A percentile compares a stretch with the other conserved stretches of the same genome.
phyloP scores from a whole-genome alignment of 2,888 invertebrate genomes.

The Nesidiocoris tenuis region DNA sequence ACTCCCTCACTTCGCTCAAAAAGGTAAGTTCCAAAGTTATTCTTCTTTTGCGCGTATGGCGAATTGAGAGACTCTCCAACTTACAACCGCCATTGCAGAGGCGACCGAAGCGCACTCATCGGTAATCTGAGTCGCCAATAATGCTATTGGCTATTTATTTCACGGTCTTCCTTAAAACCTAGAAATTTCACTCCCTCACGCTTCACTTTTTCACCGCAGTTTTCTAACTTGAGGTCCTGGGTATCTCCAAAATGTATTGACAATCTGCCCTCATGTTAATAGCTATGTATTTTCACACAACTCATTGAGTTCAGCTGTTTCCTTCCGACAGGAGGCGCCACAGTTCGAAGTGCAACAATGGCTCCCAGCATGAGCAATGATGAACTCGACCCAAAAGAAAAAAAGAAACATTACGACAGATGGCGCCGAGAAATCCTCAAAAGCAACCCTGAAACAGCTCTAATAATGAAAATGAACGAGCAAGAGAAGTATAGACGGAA shows the following conservation, averaged over 20 bases:
- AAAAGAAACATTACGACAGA: slow-evolving; percentile 2
- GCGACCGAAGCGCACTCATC: no score
- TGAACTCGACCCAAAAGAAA: background rate
- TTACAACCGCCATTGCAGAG: no score
- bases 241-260: no score
- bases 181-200: no score
- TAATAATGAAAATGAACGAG: background rate
- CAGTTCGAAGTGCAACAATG: background rate
- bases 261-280: no score
- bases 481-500: background rate
- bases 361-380: background rate
- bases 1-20: slow-evolving; percentile 1
- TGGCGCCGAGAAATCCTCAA: background rate
- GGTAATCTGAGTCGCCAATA: no score
- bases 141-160: no score
- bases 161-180: no score
- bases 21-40: slow-evolving; percentile 10
- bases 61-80: no score
- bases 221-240: no score
- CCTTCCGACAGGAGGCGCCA: slow-evolving; percentile 4
- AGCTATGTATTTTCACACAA: background rate
- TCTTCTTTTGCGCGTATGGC: background rate
- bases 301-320: background rate
- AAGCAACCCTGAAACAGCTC: background rate
- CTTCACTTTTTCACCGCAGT: no score